Conservation (phyloP, 2,888 invertebrate genomes). For the Diloba caeruleocephala region DNA sequence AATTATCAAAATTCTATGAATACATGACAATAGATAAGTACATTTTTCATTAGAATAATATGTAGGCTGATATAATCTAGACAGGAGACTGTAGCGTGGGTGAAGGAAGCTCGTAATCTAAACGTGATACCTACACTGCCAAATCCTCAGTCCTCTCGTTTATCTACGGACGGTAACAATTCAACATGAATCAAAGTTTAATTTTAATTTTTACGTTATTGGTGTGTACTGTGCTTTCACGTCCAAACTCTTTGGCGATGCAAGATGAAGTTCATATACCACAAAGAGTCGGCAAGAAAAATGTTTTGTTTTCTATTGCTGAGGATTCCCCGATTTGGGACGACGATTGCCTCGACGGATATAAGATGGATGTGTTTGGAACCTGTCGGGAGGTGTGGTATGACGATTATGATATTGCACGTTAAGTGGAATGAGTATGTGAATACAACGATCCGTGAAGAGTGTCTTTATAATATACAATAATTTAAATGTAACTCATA, state of each 20-base stretch:
- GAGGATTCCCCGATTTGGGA: constrained; percentile 69
- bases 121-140: constrained; percentile 46
- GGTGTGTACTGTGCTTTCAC: constrained; percentile 34
- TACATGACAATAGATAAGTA: too few species aligned
- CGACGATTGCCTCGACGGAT: constrained; percentile 66
- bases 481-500: too few species aligned
- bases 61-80: not conserved
- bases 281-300: constrained; percentile 45
- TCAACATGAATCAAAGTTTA: constrained; percentile 46
- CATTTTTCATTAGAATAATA: too few species aligned
- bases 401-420: constrained; percentile 49
- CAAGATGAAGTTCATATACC: constrained; percentile 33
- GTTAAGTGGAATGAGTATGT: not conserved
- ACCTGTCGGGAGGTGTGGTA: constrained; percentile 80
- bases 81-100: constrained; percentile 57
- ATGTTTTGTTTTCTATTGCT: constrained; percentile 57
- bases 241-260: constrained; percentile 26
- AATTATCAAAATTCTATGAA: constrained; percentile 16
- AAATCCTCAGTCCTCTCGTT: constrained; percentile 46
- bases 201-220: constrained; percentile 41
- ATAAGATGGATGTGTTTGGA: constrained; percentile 64
- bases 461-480: not conserved
- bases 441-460: not conserved
- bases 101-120: constrained; percentile 63
- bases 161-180: constrained; percentile 12